Percentiles rank a stretch among this genome's conserved stretches.
These are phyloP conservation scores for Heliocidaris erythrogramma DNA, from an alignment of 35 echinoderm and acorn worm genomes.

Conservation along the genomic window DNA sequence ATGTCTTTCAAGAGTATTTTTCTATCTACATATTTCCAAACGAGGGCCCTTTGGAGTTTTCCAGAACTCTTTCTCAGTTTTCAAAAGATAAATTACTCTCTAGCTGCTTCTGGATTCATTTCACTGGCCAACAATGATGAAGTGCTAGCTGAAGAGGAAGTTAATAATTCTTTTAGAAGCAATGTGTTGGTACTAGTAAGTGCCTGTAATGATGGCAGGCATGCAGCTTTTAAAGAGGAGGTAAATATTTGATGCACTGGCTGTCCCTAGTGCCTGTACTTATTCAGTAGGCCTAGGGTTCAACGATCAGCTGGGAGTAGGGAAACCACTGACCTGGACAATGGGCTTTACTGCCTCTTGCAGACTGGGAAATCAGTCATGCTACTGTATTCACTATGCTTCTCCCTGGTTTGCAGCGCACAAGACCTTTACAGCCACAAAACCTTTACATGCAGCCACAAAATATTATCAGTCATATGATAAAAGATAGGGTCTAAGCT, in stretches of 20 bases:
- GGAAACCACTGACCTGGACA: neutral
- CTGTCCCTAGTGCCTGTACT: neutral
- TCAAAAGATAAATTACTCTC: neutral
- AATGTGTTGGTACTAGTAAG: neutral
- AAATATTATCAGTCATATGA: no score
- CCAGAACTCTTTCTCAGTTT: neutral
- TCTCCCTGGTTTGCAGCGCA: no score
- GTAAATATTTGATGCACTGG: neutral
- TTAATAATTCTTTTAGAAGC: constrained; percentile 19
- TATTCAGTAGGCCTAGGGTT: constrained; percentile 16
- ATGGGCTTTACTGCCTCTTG: neutral
- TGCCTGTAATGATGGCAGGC: neutral
- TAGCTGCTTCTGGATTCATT: neutral
- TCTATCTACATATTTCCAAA: no score
- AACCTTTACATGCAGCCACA: no score
- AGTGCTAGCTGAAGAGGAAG: neutral
- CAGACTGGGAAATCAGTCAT: no score
- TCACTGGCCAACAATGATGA: neutral
- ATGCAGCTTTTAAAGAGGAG: neutral
- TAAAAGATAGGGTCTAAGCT: no score
- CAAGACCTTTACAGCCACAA: no score
- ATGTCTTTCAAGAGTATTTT: no score
- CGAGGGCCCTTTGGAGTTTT: neutral
- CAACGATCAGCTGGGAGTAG: neutral
- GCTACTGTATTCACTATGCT: no score